Evolutionary conservation across 1,140 invertebrate species (phyloP).

Genomic region (Aporrectodea caliginosa): DNA sequence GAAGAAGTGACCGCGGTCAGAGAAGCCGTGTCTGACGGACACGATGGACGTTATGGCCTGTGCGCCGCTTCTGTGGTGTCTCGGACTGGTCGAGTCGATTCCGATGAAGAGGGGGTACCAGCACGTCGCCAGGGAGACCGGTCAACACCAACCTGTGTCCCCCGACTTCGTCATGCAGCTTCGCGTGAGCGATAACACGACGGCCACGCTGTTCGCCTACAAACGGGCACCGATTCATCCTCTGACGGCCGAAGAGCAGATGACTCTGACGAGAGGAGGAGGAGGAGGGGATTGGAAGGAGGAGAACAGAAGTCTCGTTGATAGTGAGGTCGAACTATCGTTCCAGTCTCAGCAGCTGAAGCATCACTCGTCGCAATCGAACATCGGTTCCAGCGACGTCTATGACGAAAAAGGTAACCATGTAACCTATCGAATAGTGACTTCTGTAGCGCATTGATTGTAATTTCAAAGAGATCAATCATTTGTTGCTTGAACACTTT

Average conservation of each 20-base stretch:
- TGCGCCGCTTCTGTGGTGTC: neutral
- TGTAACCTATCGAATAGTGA: neutral
- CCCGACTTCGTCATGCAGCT: neutral
- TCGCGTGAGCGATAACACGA: neutral
- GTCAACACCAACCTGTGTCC: neutral
- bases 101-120: neutral
- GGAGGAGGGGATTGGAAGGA: neutral
- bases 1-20: no score
- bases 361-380: neutral
- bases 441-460: no score
- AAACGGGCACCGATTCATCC: neutral
- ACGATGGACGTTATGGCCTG: neutral
- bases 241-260: neutral
- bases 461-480: no score
- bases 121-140: neutral
- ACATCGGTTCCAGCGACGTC: neutral
- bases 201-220: neutral
- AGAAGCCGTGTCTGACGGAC: no score
- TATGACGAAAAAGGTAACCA: neutral
- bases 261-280: neutral
- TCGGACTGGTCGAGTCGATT: neutral
- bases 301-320: no score
- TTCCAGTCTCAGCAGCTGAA: neutral
- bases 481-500: no score
- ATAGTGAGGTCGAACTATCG: neutral